Conservation (phyloP, 2,113 vertebrate genomes). For the Phyllostomus hastatus region DNA sequence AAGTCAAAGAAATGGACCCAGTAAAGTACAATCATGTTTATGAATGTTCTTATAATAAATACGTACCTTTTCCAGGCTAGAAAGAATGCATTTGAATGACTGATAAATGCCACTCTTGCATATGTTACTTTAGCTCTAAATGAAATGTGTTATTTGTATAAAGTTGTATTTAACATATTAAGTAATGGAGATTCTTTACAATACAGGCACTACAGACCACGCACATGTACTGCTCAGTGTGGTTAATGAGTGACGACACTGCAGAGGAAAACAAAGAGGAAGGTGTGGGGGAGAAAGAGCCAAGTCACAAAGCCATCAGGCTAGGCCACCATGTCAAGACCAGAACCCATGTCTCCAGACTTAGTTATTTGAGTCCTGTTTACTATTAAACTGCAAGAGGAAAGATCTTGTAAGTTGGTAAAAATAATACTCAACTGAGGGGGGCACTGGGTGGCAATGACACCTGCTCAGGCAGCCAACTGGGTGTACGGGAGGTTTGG, state of each 20-base stretch:
- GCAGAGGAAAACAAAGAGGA: neutral
- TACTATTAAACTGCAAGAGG: neutral
- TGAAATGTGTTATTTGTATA: neutral
- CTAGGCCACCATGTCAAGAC: neutral
- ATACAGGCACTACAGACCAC: neutral
- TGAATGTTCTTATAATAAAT: neutral
- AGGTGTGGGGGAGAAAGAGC: neutral
- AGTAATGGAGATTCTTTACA: neutral
- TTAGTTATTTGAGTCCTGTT: neutral
- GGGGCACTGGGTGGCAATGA: neutral
- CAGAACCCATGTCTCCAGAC: neutral
- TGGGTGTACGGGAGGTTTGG: neutral
- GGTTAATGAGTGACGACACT: neutral
- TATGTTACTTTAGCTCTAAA: neutral
- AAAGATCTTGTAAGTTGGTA: neutral
- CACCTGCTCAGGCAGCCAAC: neutral
- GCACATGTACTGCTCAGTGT: neutral
- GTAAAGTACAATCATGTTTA: neutral
- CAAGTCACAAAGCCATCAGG: neutral
- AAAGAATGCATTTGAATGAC: neutral
- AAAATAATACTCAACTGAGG: neutral
- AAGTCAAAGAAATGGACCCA: neutral
- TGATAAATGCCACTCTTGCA: neutral
- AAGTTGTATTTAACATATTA: neutral
- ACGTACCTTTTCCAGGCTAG: neutral